phyloP scores from a whole-genome alignment of 2,888 invertebrate species.

The Mythimna loreyi region DNA sequence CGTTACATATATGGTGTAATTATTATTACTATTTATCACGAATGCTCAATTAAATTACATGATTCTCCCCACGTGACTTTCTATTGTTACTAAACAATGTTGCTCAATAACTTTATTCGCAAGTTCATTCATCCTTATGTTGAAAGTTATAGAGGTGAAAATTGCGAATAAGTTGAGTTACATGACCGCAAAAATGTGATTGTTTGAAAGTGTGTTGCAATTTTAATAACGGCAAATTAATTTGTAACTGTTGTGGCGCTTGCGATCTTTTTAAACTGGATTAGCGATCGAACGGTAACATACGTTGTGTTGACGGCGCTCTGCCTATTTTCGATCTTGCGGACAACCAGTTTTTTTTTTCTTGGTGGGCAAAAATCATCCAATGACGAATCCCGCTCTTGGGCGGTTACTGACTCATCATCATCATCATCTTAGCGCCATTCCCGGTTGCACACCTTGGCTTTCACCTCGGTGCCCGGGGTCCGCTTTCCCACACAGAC shows the following conservation, averaged over 20 bases:
- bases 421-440: no score
- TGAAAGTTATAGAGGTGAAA: slow-evolving; percentile 19
- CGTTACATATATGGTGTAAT: slow-evolving; percentile 62
- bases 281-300: slow-evolving; percentile 54
- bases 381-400: no score
- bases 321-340: no score
- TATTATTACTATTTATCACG: slow-evolving; percentile 66
- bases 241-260: slow-evolving; percentile 57
- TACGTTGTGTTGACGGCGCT: slow-evolving; percentile 12
- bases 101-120: slow-evolving; percentile 10
- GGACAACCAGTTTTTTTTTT: no score
- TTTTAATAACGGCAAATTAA: slow-evolving; percentile 68
- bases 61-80: slow-evolving; percentile 66
- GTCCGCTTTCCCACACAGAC: no score
- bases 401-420: no score
- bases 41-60: slow-evolving; percentile 64
- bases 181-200: slow-evolving; percentile 16
- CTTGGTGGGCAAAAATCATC: no score
- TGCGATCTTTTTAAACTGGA: slow-evolving; percentile 48
- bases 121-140: neutral
- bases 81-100: slow-evolving; percentile 46
- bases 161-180: slow-evolving; percentile 9
- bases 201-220: slow-evolving; percentile 61
- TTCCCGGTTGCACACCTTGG: no score
- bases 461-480: no score